A percentile compares a stretch with the other conserved stretches of the same genome.
phyloP scores from a whole-genome alignment of 2,888 invertebrate genomes.

The Athripsodes cinereus region DNA sequence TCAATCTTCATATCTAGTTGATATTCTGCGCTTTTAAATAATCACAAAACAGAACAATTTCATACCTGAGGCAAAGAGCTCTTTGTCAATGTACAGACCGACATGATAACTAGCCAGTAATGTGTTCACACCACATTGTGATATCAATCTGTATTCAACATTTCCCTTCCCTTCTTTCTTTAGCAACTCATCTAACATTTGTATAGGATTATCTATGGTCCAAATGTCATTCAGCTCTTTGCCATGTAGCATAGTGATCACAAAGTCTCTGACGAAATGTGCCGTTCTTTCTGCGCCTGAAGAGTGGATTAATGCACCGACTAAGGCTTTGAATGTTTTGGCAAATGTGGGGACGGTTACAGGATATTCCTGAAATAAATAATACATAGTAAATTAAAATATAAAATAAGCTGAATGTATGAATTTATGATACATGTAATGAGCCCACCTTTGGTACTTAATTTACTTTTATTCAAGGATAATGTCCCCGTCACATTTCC shows the following conservation, averaged over 20 bases:
- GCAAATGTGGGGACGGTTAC: conserved; percentile 57
- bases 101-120: conserved; percentile 80
- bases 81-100: conserved; percentile 78
- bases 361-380: conserved; percentile 65
- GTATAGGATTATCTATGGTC: conserved; percentile 72
- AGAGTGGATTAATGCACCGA: conserved; percentile 67
- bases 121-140: conserved; percentile 71
- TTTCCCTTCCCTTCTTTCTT: conserved; percentile 49
- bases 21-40: too few species aligned
- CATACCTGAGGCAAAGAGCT: conserved; percentile 74
- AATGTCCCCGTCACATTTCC: too few species aligned
- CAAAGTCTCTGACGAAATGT: conserved; percentile 78
- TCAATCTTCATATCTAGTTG: too few species aligned
- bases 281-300: conserved; percentile 60
- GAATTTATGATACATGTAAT: too few species aligned
- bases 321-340: conserved; percentile 72
- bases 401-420: too few species aligned
- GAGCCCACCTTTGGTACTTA: too few species aligned
- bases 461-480: too few species aligned
- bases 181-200: conserved; percentile 60
- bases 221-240: conserved; percentile 82
- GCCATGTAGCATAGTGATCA: conserved; percentile 78
- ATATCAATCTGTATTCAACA: conserved; percentile 77
- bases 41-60: not conserved
- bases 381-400: too few species aligned